Evolutionary conservation across 2,888 invertebrate genomes (phyloP).

Genomic region (Luffia ferchaultella): DNA sequence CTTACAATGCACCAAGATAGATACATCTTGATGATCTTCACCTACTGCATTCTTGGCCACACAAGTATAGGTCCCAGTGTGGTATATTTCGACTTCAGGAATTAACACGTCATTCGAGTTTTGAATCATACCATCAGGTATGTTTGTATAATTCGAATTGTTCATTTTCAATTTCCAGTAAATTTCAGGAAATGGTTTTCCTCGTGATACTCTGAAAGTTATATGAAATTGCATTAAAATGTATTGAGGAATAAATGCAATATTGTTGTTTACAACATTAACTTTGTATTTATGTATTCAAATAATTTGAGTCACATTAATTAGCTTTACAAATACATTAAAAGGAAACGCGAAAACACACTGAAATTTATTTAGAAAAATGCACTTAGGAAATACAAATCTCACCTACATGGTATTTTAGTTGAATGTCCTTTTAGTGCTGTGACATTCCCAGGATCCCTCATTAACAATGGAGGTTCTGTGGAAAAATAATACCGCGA

Average conservation of each 20-base stretch:
- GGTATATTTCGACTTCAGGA: slow-evolving; percentile 24
- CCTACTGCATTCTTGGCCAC: slow-evolving; percentile 38
- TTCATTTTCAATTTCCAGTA: slow-evolving; percentile 29
- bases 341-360: no score
- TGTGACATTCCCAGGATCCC: slow-evolving; percentile 19
- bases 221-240: no score
- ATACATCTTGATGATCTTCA: slow-evolving; percentile 28
- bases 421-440: slow-evolving; percentile 25
- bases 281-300: no score
- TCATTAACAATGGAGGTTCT: slow-evolving; percentile 36
- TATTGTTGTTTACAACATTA: no score
- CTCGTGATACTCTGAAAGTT: slow-evolving; percentile 29
- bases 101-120: slow-evolving; percentile 20
- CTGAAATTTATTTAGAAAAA: no score
- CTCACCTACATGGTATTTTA: slow-evolving; percentile 57
- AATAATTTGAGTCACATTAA: no score
- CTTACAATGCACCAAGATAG: slow-evolving; percentile 44
- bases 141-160: slow-evolving; percentile 10
- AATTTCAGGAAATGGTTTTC: slow-evolving; percentile 36
- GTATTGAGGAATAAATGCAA: no score
- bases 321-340: no score
- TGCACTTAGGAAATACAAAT: slow-evolving; percentile 20
- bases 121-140: slow-evolving; percentile 17
- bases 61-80: slow-evolving; percentile 42
- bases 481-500: slow-evolving; percentile 16